Percentiles rank a stretch among this genome's conserved stretches.
Conservation (phyloP, 2,888 invertebrate genomes). For the Saturnia pavonia region DNA sequence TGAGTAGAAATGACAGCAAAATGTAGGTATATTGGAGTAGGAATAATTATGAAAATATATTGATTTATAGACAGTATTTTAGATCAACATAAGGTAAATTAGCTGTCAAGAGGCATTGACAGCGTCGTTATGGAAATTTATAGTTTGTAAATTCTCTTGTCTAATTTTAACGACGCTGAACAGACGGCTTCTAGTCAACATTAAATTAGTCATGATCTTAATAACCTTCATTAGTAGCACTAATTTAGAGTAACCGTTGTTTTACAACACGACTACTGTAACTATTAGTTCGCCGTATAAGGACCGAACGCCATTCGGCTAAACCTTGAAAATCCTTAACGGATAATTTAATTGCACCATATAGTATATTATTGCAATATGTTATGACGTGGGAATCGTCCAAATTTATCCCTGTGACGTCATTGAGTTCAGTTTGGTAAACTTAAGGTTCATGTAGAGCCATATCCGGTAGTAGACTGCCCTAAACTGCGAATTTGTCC, state of each 20-base stretch:
- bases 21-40: too few species aligned
- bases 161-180: not conserved
- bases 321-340: conserved; percentile 63
- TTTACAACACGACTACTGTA: conserved; percentile 9
- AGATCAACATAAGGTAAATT: not conserved
- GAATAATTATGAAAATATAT: too few species aligned
- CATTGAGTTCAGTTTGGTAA: conserved; percentile 45
- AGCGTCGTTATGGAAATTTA: not conserved
- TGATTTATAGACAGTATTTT: too few species aligned
- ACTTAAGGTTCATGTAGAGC: conserved; percentile 41
- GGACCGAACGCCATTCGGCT: conserved; percentile 27
- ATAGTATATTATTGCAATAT: conserved; percentile 44
- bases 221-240: not conserved
- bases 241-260: conserved; percentile 15
- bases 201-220: conserved; percentile 12
- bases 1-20: too few species aligned
- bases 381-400: conserved; percentile 62
- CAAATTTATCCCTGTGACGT: conserved; percentile 70
- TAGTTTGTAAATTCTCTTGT: not conserved
- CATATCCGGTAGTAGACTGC: conserved; percentile 34
- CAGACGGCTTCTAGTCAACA: not conserved
- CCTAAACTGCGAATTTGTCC: conserved; percentile 34
- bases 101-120: not conserved
- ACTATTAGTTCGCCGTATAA: conserved; percentile 26
- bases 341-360: conserved; percentile 59